phyloP scores from a whole-genome alignment of 2,888 invertebrate genomes.

The Cephalotes varians region DNA sequence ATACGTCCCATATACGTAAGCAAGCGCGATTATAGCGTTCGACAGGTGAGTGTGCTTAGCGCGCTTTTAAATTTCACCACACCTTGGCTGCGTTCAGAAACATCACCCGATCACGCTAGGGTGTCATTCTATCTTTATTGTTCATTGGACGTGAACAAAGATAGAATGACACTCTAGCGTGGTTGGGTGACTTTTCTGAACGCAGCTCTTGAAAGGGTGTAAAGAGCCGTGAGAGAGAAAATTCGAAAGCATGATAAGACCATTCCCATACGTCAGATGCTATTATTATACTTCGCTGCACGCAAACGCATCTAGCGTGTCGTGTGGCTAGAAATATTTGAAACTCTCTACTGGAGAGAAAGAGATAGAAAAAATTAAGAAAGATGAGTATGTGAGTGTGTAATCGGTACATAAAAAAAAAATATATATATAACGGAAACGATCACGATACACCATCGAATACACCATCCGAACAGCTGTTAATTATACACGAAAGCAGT shows the following conservation, averaged over 20 bases:
- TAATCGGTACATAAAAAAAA: slow-evolving; percentile 40
- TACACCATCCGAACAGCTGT: slow-evolving; percentile 21
- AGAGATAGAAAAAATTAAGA: not conserved
- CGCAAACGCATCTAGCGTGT: slow-evolving; percentile 23
- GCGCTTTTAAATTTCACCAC: slow-evolving; percentile 7
- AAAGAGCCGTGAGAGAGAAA: not conserved
- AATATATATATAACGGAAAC: not conserved
- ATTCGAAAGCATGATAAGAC: not conserved
- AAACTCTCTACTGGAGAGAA: not conserved
- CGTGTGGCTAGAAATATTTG: not conserved
- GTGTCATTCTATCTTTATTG: no score
- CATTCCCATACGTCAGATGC: slow-evolving; percentile 21
- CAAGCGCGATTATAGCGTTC: slow-evolving; percentile 24
- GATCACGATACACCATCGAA: slow-evolving; percentile 13
- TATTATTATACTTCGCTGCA: not conserved
- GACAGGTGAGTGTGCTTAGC: not conserved
- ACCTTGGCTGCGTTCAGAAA: no score
- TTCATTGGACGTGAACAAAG: no score
- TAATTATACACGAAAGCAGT: slow-evolving; percentile 20
- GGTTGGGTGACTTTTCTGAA: no score
- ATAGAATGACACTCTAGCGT: no score
- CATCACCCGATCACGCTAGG: no score
- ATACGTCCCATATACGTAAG: slow-evolving; percentile 9
- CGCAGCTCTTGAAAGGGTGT: no score
- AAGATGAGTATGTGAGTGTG: slow-evolving; percentile 16